Percentiles rank a stretch among this genome's conserved stretches.
Evolutionary conservation across 2,797 vertebrate genomes (phyloP).

Genomic region (Diplodus sargus): DNA sequence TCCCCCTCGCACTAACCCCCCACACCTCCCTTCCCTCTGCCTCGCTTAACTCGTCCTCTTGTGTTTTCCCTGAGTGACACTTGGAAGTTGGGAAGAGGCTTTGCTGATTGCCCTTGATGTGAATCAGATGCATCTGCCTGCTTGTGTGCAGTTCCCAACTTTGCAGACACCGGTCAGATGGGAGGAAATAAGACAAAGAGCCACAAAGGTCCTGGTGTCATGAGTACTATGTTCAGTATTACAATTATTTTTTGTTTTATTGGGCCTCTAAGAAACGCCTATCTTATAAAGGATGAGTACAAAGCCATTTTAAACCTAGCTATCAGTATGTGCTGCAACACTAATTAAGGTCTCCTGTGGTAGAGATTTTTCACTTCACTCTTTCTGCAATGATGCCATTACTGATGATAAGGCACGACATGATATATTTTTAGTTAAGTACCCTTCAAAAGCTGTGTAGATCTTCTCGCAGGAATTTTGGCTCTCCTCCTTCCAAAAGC

Average conservation of each 20-base stretch:
- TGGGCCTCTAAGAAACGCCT: too few species aligned
- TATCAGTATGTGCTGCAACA: not conserved
- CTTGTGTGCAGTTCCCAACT: slow-evolving; percentile 62
- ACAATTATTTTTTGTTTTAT: not conserved
- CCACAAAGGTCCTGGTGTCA: slow-evolving; percentile 13
- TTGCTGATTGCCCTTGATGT: slow-evolving; percentile 76
- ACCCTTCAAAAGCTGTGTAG: too few species aligned
- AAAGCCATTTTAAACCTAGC: not conserved
- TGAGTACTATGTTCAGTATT: not conserved
- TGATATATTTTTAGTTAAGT: too few species aligned
- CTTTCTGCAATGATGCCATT: too few species aligned
- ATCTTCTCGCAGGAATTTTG: too few species aligned
- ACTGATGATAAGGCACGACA: too few species aligned
- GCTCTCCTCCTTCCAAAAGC: too few species aligned
- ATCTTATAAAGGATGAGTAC: not conserved
- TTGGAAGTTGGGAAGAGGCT: slow-evolving; percentile 67
- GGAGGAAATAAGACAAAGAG: slow-evolving; percentile 22
- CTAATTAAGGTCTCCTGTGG: not conserved
- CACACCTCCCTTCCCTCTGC: slow-evolving; percentile 12
- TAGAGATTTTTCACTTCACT: too few species aligned
- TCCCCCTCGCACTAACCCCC: slow-evolving; percentile 40
- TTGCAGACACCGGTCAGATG: slow-evolving; percentile 40
- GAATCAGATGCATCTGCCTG: slow-evolving; percentile 69
- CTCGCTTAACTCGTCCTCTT: slow-evolving; percentile 63
- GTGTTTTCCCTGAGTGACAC: slow-evolving; percentile 68